phyloP scores from a whole-genome alignment of 2,797 vertebrate genomes.

The Melopsittacus undulatus region DNA sequence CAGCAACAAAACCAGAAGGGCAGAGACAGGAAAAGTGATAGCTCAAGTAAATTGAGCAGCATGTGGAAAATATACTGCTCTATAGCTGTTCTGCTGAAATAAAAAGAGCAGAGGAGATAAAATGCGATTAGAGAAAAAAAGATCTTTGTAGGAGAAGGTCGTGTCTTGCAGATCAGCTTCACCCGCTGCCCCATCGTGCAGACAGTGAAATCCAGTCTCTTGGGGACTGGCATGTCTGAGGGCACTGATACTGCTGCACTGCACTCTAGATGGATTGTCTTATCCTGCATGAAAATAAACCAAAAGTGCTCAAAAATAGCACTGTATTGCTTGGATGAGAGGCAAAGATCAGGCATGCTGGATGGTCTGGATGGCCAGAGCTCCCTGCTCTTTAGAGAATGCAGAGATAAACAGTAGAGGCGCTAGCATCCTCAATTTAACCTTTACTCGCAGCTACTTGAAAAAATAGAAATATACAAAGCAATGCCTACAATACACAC shows the following conservation, averaged over 20 bases:
- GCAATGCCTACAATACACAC: not conserved
- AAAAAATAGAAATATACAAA: not conserved
- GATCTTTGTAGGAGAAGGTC: not conserved
- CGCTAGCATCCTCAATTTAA: not conserved
- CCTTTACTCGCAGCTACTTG: not conserved
- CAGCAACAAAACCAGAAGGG: not conserved
- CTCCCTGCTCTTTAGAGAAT: not conserved
- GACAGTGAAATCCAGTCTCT: not conserved
- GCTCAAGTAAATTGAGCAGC: not conserved
- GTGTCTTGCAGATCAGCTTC: not conserved
- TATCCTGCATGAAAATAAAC: not conserved
- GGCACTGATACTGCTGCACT: not conserved
- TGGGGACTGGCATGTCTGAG: not conserved
- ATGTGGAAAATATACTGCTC: not conserved
- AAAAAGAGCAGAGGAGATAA: not conserved
- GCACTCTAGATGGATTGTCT: not conserved
- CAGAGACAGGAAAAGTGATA: not conserved
- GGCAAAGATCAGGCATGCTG: not conserved
- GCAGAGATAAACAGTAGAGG: not conserved
- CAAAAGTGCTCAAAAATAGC: not conserved
- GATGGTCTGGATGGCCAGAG: not conserved
- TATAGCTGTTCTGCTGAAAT: not conserved
- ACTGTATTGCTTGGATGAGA: not conserved
- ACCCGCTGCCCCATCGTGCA: rapidly evolving
- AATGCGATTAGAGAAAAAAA: not conserved